Evolutionary conservation across 2,113 vertebrate genomes (phyloP), one percentile per base, ranked within the genome.

Genomic region (Ornithorhynchus anatinus): DNA sequence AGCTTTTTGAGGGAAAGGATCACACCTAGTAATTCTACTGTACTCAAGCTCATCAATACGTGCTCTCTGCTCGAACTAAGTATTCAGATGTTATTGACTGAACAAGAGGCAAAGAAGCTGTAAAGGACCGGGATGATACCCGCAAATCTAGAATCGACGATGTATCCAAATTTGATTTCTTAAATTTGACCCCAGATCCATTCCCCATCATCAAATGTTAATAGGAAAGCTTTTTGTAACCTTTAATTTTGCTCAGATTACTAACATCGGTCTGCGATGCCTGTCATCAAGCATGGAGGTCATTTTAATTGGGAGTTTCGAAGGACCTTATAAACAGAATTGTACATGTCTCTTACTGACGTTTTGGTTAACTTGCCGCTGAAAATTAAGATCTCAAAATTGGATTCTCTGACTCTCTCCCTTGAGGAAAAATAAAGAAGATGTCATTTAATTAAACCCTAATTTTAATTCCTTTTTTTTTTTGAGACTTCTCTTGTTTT

Each of bases 321-420:
- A 35, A 33, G 48, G 71, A 8, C 23, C 74, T 69, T 73, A 13
- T 57, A 47, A 66, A 54, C 62, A 40, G 45, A 77, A 72, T 11
- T 56, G 57, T 29, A 13, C 38, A 63, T 50, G 6, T 80, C 75
- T 81, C 7, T 4, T 59, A 31, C 14, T 75, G 44, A 25, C 43
- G 45, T 81, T 84, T 86, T 69, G 19, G 14, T 69, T 66, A 27
- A 43, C 22, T 45, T n/a, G 74, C 68, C 84, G 62, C n/a, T 69
- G 27, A 60, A 85, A 82, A 73, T 62, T 51, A 9, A 56, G 54
- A 5, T 10, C 62, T 75, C 73, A 29, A 63, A 59, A 57, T 37
- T 81, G 54, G 45, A 45, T 72, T 72, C 47, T 75, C 54, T 45
- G 52, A 20, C 53, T 75, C 39, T 20, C 70, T 84, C 80, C 20